Evolutionary conservation across 1,140 invertebrate species (phyloP).

Genomic region (Caligus rogercresseyi): DNA sequence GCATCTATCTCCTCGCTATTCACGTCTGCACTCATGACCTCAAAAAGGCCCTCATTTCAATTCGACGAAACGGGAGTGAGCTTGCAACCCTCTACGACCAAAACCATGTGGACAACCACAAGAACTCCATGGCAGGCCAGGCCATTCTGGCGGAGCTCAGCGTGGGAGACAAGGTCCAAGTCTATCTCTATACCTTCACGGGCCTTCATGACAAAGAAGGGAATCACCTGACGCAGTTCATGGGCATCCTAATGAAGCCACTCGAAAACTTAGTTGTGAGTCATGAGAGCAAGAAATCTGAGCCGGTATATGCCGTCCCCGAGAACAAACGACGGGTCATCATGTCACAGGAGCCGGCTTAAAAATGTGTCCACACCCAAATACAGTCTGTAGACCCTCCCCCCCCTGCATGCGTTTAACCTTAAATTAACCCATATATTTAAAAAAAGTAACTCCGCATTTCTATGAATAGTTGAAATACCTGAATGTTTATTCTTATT

Average conservation of each 20-base stretch:
- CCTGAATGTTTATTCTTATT: no score
- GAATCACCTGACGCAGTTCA: slow-evolving; percentile 17
- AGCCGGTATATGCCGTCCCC: neutral
- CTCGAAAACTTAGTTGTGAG: neutral
- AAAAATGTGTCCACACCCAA: no score
- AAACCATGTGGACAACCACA: slow-evolving; percentile 19
- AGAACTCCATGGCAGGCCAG: slow-evolving; percentile 17
- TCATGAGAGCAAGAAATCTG: neutral
- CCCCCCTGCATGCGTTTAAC: no score
- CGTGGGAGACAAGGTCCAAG: slow-evolving; percentile 13
- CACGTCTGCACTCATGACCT: slow-evolving; percentile 19
- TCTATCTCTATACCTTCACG: slow-evolving; percentile 18
- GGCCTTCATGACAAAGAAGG: slow-evolving; percentile 16
- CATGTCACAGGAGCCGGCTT: neutral
- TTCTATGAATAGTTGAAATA: no score
- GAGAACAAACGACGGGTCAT: neutral
- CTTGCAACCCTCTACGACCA: slow-evolving; percentile 16
- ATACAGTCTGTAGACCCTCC: no score
- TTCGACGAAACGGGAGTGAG: slow-evolving; percentile 17
- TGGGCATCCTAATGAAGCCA: slow-evolving; percentile 16
- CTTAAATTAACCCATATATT: no score
- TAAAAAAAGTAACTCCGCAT: no score
- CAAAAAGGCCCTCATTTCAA: slow-evolving; percentile 18
- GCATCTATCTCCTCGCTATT: slow-evolving; percentile 2
- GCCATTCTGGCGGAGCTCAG: slow-evolving; percentile 4